phyloP scores from a whole-genome alignment of 2,113 vertebrate species.

The Artemisiospiza belli region DNA sequence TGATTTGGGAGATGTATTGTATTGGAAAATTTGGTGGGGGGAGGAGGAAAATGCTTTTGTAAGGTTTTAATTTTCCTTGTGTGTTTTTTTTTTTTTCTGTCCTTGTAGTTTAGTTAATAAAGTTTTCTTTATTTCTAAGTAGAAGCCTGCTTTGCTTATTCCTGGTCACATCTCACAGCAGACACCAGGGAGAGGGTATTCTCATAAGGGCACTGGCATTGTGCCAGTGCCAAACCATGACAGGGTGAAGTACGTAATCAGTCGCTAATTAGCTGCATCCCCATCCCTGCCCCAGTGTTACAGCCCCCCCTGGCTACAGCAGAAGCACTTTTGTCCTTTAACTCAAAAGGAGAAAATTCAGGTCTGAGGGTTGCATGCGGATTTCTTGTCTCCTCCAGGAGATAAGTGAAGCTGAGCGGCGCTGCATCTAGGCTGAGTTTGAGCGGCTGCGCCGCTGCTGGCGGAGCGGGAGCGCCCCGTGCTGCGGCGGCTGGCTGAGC shows the following conservation, averaged over 20 bases:
- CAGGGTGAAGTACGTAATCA: neutral
- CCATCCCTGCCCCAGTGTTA: neutral
- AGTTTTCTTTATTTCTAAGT: no score
- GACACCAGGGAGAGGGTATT: no score
- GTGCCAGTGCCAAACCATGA: no score
- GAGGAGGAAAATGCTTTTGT: no score
- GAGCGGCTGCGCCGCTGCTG: neutral
- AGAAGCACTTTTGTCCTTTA: neutral
- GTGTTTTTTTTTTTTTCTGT: no score
- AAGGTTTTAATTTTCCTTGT: no score
- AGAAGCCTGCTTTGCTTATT: no score
- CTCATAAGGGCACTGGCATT: no score
- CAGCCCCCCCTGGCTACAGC: neutral
- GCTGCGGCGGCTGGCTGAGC: neutral
- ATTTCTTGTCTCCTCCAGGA: neutral
- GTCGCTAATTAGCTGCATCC: neutral
- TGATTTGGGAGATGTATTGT: no score
- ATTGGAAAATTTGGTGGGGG: no score
- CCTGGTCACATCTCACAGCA: no score
- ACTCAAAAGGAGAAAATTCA: neutral
- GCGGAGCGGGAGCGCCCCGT: rapidly evolving
- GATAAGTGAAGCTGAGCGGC: neutral
- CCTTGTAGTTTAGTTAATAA: no score
- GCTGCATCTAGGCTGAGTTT: rapidly evolving
- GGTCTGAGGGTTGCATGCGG: rapidly evolving